A percentile compares a stretch with the other conserved stretches of the same genome.
phyloP scores from a whole-genome alignment of 2,113 vertebrate genomes.

The Lethenteron camtschaticum region DNA sequence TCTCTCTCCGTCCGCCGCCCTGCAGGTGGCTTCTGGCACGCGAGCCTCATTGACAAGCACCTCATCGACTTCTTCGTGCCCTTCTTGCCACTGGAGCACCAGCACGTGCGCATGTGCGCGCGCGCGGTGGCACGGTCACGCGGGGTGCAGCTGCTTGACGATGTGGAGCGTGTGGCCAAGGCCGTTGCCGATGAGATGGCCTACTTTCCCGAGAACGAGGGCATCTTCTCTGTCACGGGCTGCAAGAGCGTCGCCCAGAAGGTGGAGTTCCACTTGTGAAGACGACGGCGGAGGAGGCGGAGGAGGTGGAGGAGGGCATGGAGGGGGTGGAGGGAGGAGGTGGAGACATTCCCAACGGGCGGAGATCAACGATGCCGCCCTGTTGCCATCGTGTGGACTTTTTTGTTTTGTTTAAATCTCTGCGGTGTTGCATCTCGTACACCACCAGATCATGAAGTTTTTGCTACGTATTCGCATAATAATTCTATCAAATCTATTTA shows the following conservation, averaged over 20 bases:
- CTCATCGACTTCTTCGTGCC: constrained; percentile 63
- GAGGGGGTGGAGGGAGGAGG: not conserved
- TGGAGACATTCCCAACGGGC: not conserved
- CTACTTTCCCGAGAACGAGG: constrained; percentile 61
- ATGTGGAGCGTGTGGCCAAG: constrained; percentile 35
- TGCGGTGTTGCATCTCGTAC: not conserved
- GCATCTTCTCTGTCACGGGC: constrained; percentile 71
- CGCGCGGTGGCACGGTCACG: constrained; percentile 43
- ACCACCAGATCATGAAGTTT: too few relatives aligned
- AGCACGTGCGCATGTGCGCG: constrained; percentile 50
- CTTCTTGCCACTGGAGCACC: constrained; percentile 66
- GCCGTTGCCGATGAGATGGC: constrained; percentile 50
- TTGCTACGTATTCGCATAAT: too few relatives aligned
- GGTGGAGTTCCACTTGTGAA: constrained; percentile 48
- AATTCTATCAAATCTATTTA: too few relatives aligned
- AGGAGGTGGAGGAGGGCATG: not conserved
- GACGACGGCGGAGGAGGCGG: not conserved
- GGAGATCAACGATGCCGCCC: not conserved
- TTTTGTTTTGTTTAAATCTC: not conserved
- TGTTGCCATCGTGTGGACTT: not conserved
- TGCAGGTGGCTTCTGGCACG: constrained; percentile 38
- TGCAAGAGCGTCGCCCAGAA: constrained; percentile 78
- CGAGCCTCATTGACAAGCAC: constrained; percentile 39
- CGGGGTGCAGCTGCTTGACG: constrained; percentile 29
- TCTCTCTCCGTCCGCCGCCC: not conserved